phyloP scores from a whole-genome alignment of 2,113 vertebrate species.

The Chloropsis hardwickii region DNA sequence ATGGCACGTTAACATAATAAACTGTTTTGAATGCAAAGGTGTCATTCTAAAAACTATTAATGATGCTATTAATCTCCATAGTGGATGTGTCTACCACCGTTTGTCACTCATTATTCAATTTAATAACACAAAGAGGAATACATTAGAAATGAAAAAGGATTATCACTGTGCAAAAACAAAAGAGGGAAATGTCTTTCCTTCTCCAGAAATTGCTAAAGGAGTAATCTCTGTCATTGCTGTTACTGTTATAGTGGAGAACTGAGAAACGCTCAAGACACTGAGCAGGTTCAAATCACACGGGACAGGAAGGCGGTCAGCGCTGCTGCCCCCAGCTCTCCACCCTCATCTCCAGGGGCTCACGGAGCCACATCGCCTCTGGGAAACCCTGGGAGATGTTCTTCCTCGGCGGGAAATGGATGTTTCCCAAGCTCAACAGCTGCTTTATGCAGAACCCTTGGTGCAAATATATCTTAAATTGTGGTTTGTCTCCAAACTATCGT shows the following conservation, averaged over 20 bases:
- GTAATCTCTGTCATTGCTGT: not conserved
- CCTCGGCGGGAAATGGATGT: accelerated
- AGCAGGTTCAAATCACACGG: not conserved
- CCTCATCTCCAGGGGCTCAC: not conserved
- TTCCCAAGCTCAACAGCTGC: not conserved
- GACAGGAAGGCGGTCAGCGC: not conserved
- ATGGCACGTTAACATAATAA: not conserved
- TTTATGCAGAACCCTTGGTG: not conserved
- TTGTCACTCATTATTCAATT: not conserved
- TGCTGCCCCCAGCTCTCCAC: not conserved
- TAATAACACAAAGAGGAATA: not conserved
- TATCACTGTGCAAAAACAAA: not conserved
- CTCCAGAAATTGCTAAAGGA: not conserved
- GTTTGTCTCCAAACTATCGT: not conserved
- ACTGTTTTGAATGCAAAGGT: not conserved
- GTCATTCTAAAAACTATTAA: not conserved
- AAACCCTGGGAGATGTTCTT: not conserved
- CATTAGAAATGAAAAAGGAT: not conserved
- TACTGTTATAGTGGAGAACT: not conserved
- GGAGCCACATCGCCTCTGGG: not conserved
- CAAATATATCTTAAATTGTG: not conserved
- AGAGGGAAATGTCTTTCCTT: not conserved
- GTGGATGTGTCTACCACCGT: not conserved
- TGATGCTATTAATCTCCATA: not conserved
- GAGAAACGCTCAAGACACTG: not conserved